These are phyloP conservation scores for Styela clava DNA, from an alignment of 23 tunicate genomes.

Conservation along the genomic window DNA sequence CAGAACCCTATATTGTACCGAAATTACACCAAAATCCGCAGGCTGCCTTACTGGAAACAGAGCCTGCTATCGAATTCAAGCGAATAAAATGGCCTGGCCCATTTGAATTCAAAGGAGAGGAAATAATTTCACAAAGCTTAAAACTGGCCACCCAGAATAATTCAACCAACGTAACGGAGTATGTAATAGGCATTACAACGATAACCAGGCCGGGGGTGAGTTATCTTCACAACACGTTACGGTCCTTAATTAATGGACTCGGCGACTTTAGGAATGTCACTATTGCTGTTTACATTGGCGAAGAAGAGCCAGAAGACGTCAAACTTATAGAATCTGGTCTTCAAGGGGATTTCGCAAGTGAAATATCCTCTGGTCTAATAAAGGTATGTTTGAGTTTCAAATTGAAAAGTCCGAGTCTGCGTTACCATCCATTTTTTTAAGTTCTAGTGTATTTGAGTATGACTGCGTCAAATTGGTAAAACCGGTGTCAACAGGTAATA, in stretches of 20 bases:
- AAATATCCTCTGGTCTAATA: background rate
- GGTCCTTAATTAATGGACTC: background rate
- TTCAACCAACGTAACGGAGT: background rate
- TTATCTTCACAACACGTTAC: conserved; percentile 14
- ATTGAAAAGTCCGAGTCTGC: no score
- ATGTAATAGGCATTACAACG: conserved; percentile 21
- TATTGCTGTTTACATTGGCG: conserved; percentile 1
- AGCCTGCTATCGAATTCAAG: background rate
- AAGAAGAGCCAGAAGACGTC: background rate
- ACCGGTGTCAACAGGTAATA: no score
- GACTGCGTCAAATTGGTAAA: no score
- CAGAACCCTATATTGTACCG: background rate
- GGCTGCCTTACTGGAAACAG: background rate
- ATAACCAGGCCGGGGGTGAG: background rate
- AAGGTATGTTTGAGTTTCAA: no score
- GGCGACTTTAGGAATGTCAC: background rate
- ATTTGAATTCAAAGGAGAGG: background rate
- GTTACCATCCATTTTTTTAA: background rate
- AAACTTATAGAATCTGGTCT: background rate
- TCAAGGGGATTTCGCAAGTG: background rate
- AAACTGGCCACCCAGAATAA: background rate
- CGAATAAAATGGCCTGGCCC: background rate
- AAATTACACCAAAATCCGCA: background rate
- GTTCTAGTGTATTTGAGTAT: background rate
- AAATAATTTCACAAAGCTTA: background rate